Evolutionary conservation across 2,113 vertebrate genomes (phyloP).

Genomic region (Colinus virginianus): DNA sequence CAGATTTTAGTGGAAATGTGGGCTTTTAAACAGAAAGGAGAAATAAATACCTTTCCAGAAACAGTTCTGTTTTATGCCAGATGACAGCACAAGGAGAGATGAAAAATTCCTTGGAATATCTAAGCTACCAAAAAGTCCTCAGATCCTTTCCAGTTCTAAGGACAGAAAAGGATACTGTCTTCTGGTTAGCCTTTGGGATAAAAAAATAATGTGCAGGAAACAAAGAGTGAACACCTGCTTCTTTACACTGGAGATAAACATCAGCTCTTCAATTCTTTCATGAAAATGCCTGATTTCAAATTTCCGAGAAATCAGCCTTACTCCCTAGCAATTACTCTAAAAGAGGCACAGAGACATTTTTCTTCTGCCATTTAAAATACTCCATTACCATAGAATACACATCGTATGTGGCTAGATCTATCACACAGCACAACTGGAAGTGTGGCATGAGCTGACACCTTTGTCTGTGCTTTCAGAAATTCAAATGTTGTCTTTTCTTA

Average conservation of each 20-base stretch:
- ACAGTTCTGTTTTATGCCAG: neutral
- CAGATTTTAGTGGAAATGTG: neutral
- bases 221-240: neutral
- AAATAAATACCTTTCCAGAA: neutral
- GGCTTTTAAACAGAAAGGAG: neutral
- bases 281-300: neutral
- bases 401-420: neutral
- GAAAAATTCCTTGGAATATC: neutral
- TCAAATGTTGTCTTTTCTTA: neutral
- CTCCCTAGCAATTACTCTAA: neutral
- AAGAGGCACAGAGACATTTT: neutral
- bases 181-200: neutral
- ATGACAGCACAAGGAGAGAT: neutral
- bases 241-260: neutral
- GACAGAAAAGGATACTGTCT: neutral
- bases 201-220: neutral
- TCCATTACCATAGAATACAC: neutral
- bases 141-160: neutral
- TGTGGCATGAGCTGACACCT: neutral
- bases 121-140: neutral
- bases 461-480: neutral
- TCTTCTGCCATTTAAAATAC: neutral
- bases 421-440: neutral
- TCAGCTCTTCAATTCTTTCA: neutral
- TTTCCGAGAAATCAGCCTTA: neutral